phyloP scores from a whole-genome alignment of 2,113 vertebrate genomes.

The Ochotona curzoniae region DNA sequence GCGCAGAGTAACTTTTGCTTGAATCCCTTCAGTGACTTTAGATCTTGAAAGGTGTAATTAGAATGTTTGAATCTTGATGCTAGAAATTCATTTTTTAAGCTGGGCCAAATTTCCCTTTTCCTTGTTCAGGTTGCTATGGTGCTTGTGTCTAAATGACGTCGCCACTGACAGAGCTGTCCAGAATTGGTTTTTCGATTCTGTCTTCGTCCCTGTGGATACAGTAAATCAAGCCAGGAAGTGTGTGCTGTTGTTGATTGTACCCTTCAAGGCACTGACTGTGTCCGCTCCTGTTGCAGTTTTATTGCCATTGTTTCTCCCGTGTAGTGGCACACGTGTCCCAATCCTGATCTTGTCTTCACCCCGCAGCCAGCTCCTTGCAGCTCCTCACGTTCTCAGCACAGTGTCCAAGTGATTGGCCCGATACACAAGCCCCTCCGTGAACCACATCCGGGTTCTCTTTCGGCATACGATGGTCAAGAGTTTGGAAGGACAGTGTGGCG shows the following conservation, averaged over 20 bases:
- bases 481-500: background rate
- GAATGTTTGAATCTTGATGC: background rate
- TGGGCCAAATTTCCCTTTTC: background rate
- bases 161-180: background rate
- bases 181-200: background rate
- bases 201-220: background rate
- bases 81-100: constrained; percentile 47
- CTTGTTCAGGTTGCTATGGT: background rate
- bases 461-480: background rate
- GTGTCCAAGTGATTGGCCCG: background rate
- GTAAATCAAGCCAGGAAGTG: background rate
- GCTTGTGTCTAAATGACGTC: background rate
- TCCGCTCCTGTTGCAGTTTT: background rate
- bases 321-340: background rate
- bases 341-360: background rate
- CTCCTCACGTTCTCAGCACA: background rate
- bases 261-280: background rate
- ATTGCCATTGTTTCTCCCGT: constrained; percentile 7
- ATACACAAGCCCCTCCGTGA: background rate
- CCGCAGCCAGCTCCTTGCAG: background rate
- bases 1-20: background rate
- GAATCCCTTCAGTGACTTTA: background rate
- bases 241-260: background rate
- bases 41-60: constrained; percentile 11
- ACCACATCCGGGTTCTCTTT: constrained; percentile 21